Percentiles rank a stretch among this genome's conserved stretches.
Conservation (phyloP, 2,797 vertebrate genomes). For the Microcaecilia unicolor region DNA sequence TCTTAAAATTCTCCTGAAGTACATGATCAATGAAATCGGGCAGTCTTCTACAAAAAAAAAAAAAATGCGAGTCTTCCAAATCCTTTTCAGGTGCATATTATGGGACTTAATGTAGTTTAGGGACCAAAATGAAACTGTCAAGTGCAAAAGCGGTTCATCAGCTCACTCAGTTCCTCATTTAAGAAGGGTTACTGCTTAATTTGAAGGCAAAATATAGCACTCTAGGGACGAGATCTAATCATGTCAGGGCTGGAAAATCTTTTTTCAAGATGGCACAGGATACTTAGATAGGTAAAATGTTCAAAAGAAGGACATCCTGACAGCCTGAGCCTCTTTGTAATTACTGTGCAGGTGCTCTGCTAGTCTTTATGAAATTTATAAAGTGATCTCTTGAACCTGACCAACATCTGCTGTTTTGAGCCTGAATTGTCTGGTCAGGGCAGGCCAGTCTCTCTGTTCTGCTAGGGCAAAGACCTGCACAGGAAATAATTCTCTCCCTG, state of each 20-base stretch:
- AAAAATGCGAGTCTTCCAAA: not conserved
- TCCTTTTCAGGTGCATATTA: not conserved
- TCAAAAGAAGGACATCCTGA: conserved; percentile 58
- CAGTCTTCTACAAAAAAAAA: not conserved
- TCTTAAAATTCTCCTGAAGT: too few relatives aligned
- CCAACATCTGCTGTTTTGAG: conserved; percentile 57
- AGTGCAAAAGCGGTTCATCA: conserved; percentile 39
- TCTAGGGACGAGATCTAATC: conserved; percentile 35
- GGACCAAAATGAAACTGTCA: conserved; percentile 30
- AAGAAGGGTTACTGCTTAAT: conserved; percentile 33
- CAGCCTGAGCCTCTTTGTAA: conserved; percentile 64
- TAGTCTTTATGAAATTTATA: conserved; percentile 59
- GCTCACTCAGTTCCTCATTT: conserved; percentile 32
- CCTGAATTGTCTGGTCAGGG: conserved; percentile 21
- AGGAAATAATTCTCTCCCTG: not conserved
- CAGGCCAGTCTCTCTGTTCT: not conserved
- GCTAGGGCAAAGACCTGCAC: not conserved
- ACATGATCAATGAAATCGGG: too few relatives aligned
- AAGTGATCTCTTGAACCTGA: conserved; percentile 55
- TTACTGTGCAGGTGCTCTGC: conserved; percentile 75
- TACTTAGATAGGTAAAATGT: conserved; percentile 49
- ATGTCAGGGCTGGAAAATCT: conserved; percentile 51
- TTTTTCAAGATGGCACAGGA: conserved; percentile 56
- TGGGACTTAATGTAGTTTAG: conserved; percentile 4
- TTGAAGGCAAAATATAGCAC: conserved; percentile 40